phyloP scores from a whole-genome alignment of 2,888 invertebrate genomes.

The Hirtodrosophila cameraria region DNA sequence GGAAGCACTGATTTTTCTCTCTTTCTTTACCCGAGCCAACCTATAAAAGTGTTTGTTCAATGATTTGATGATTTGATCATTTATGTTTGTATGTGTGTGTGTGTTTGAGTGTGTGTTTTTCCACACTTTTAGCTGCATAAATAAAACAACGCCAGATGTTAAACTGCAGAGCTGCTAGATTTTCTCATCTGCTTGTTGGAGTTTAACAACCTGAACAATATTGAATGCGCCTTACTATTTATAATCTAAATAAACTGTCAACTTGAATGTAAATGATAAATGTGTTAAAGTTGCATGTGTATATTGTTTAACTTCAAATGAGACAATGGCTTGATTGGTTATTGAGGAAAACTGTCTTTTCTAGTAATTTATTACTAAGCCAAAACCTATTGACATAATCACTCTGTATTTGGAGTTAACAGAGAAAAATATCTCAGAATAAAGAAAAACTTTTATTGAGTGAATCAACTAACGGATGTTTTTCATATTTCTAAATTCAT shows the following conservation, averaged over 20 bases:
- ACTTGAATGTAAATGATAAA: not conserved
- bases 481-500: no score
- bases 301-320: not conserved
- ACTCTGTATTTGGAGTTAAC: no score
- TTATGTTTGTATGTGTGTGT: constrained; percentile 12
- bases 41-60: constrained; percentile 63
- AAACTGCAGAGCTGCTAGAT: constrained; percentile 12
- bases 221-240: not conserved
- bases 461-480: no score
- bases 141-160: constrained; percentile 37
- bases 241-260: constrained; percentile 2
- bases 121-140: constrained; percentile 61
- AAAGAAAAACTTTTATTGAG: no score
- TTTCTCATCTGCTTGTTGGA: constrained; percentile 3
- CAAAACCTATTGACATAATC: no score
- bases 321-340: not conserved
- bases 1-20: constrained; percentile 73
- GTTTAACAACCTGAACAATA: constrained; percentile 44
- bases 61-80: constrained; percentile 56
- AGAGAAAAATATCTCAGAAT: no score
- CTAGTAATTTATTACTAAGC: no score
- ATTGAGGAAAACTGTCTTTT: no score
- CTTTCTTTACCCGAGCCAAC: constrained; percentile 33
- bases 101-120: constrained; percentile 34
- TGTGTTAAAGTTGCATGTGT: not conserved